Base-by-base conservation (phyloP, 2,113 vertebrate genomes). In the Psophia crepitans region DNA sequence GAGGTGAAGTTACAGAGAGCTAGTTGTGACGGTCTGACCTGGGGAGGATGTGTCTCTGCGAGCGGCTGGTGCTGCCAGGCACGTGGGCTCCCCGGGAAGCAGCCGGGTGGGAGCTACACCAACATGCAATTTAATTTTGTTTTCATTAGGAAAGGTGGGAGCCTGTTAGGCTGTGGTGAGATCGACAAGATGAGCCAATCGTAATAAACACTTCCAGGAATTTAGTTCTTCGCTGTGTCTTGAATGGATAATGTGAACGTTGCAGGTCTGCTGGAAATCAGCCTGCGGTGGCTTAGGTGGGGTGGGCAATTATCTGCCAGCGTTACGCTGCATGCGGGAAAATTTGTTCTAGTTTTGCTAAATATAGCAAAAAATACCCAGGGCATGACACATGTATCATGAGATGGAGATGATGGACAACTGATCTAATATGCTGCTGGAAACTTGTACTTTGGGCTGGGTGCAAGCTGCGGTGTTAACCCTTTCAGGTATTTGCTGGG, bases 121-220 rank as follows among this genome's bases (percentile, higher is more conserved):
- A 80, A 37, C 33, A 35, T 32, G 57, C 0, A 2, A 48, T 63
- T 90, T 66, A 68, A 71, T 92, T 87, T 63, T 35, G 20, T 63
- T 91, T 84, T 71, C 81, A 48, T 56, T 75, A 70, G 71, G 15
- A 84, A 76, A 57, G 57, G 76, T 83, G 66, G 57, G 76, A 87
- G 22, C 39, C 39, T 78, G 80, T 56, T 86, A 73, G 56, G 60
- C 66, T 37, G 44, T 1, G 1, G 22, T 0, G 12, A 75, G 71
- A 58, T 51, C 0, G 2, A 39, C 24, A 66, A 51, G 75, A 60
- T 32, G n/a, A 82, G 44, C 58, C 68, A 48, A 58, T 87, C 5
- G 5, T 28, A 57, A 91, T 71, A 89, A 89, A 58, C 84, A 46
- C n/a, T 93, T 89, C 76, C 66, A 93, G 81, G 91, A 96, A 91